Base-by-base conservation (phyloP, 2,888 invertebrate species). In the Lasioglossum vierecki region DNA sequence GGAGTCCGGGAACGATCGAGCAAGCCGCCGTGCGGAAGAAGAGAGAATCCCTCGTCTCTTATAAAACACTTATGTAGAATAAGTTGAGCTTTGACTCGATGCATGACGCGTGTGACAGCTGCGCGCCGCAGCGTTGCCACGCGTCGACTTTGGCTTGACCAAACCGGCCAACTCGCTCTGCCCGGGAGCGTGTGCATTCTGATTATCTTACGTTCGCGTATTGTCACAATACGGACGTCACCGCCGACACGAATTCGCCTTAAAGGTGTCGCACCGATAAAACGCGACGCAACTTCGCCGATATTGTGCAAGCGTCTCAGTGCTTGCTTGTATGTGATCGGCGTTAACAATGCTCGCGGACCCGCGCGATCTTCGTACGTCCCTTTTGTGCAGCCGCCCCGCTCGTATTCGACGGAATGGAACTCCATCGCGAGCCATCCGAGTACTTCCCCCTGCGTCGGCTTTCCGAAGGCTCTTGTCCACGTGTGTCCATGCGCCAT, bases 61-160 rank as follows among this genome's bases (percentile, higher is more conserved):
- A 70, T 85, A 85, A 85, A 80, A 85, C 76, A 85, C 85, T 83
- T 83, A 84, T 75, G 80, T 85, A 72, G 85, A 87, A 85, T 77
- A 84, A 86, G 80, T 86, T 80, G 80, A 86, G 89, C 89, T 86
- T 89, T 84, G 89, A 82, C 85, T 86, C 84, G 80, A 87, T 80
- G 87, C 82, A 72, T 88, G 83, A 88, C 84, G 89, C 82, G 83
- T 85, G 80, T 85, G 85, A 86, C 90, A 90, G 89, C 85, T 90
- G 86, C 83, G 73, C 49, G 73, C 49, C 76, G 88, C 85, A 73
- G 73, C 76, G 87, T 84, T 83, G 85, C 85, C 86, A 84, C 82
- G 88, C 78, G 88, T 88, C 82, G 83, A 84, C 88, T 88, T 88
- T 84, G 83, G 73, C 82, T 88, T 85, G 80, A 89, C 80, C 77